phyloP scores from a whole-genome alignment of 1,140 invertebrate species.

The Mercenaria mercenaria region DNA sequence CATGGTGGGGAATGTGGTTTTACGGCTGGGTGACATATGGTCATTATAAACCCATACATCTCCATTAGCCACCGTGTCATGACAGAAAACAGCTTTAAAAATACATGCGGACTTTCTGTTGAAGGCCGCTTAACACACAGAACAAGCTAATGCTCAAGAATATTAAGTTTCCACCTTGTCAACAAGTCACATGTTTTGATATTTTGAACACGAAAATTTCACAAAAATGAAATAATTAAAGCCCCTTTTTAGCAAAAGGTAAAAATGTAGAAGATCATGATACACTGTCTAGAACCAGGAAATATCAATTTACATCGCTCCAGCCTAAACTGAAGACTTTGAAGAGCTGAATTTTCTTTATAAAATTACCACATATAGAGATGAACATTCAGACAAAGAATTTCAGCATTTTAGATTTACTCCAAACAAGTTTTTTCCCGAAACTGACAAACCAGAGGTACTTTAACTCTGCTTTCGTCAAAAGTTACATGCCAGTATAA shows the following conservation, averaged over 20 bases:
- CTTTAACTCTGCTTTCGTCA: no score
- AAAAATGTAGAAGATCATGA: no score
- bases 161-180: not conserved
- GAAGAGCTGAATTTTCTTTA: no score
- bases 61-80: not conserved
- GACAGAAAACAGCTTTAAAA: constrained; percentile 23
- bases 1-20: not conserved
- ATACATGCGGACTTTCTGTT: not conserved
- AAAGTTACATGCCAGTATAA: no score
- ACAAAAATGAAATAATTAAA: not conserved
- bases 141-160: not conserved
- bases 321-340: no score
- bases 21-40: constrained; percentile 18
- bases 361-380: no score
- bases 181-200: not conserved
- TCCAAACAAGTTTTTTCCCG: no score
- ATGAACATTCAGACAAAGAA: no score
- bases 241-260: not conserved
- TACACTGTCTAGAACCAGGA: no score
- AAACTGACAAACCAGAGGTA: no score
- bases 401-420: no score
- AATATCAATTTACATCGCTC: no score
- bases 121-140: not conserved
- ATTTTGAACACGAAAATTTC: not conserved
- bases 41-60: constrained; percentile 34